Base-by-base conservation (phyloP, 2,888 invertebrate species). In the Andrena fulva region DNA sequence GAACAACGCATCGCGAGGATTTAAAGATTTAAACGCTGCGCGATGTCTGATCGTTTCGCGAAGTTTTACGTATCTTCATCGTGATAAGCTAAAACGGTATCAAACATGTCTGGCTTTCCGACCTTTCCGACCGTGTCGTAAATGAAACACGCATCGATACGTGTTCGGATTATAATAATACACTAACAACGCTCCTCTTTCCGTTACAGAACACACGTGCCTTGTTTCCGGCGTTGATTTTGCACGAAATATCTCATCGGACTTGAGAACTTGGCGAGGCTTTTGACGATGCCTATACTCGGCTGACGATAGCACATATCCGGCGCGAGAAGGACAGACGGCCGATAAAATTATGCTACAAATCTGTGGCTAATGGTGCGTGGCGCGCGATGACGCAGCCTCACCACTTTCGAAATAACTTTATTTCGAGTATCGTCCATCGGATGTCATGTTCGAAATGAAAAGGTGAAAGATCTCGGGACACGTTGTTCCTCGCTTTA, bases 271-370 rank as follows among this genome's bases (percentile, higher is more conserved):
- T n/a, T 31, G 33, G 29, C 27, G 35, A 63, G 69, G 16, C 42
- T 81, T 83, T 74, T 74, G 70, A 77, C 77, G 81, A 70, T 62
- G 73, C 64, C 68, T 82, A 75, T 80, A 82, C 80, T 60, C 59
- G 59, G 33, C 35, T 75, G 74, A 84, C 75, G 83, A 84, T 84
- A 84, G 81, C 77, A 80, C 77, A 77, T 84, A 84, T 84, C 83
- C 83, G 81, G 81, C 82, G 77, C 42, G 81, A 74, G 73, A 71
- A 77, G 83, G 77, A 82, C 74, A 72, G 77, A 67, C 62, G 63
- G 24, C 67, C 71, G 83, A 84, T 84, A 80, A 77, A 84, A 84
- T 63, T 75, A 60, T 63, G 54, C 70, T 33, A 71, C 70, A 74
- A 77, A 77, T 68, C 77, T 71, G 63, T 72, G 54, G 63, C 24